Evolutionary conservation across 1,140 invertebrate species (phyloP).

Genomic region (Bacillus rossius): DNA sequence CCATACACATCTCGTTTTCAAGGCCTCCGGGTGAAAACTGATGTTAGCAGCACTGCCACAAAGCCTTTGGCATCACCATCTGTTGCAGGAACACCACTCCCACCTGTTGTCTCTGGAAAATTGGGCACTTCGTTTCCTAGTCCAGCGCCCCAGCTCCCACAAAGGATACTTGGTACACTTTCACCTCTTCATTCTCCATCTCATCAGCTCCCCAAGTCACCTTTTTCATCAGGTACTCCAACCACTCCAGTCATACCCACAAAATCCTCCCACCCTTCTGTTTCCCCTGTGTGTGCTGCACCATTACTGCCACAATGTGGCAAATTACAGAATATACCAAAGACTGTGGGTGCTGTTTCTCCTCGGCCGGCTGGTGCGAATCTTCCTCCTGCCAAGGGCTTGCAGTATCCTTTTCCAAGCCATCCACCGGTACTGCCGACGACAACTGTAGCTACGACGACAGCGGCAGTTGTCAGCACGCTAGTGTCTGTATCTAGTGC

Average conservation of each 20-base stretch:
- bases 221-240: conserved; percentile 3
- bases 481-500: conserved; percentile 9
- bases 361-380: conserved; percentile 8
- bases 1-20: conserved; percentile 19
- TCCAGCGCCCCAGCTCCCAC: not conserved
- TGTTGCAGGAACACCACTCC: not conserved
- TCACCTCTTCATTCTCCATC: conserved; percentile 11
- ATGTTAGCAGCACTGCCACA: not conserved
- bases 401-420: conserved; percentile 77
- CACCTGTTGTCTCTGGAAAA: not conserved
- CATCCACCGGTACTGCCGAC: conserved; percentile 55
- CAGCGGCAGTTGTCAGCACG: conserved; percentile 20
- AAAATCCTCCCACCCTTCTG: not conserved
- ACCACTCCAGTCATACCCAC: not conserved
- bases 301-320: not conserved
- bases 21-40: conserved; percentile 8
- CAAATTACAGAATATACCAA: not conserved
- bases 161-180: conserved; percentile 4
- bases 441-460: conserved; percentile 23
- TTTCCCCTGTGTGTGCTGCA: not conserved
- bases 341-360: conserved; percentile 6
- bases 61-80: not conserved
- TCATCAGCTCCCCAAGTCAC: conserved; percentile 8
- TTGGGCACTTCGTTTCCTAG: not conserved
- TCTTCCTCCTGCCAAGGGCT: conserved; percentile 45